Evolutionary conservation across 37 sponge, comb jelly and placozoan species (phyloP).

Genomic region (Oopsacas minuta): DNA sequence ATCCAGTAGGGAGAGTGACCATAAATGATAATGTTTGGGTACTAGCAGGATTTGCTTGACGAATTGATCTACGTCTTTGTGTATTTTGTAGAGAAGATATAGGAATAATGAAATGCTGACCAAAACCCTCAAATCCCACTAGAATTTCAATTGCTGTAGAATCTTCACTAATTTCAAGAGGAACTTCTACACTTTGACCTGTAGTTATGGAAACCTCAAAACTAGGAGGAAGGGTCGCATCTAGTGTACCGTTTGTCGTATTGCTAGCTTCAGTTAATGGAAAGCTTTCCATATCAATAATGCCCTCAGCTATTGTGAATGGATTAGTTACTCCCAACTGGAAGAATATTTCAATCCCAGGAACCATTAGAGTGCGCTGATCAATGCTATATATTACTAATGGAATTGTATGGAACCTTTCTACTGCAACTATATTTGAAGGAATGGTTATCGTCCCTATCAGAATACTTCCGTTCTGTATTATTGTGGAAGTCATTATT

Average conservation of each 20-base stretch:
- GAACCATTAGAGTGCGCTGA: neutral
- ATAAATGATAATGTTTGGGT: no score
- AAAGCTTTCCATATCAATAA: neutral
- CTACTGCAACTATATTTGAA: neutral
- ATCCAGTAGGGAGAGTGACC: neutral
- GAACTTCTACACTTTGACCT: neutral
- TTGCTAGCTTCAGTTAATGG: neutral
- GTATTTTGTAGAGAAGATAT: no score
- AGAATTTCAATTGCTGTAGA: neutral
- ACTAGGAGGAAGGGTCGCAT: neutral
- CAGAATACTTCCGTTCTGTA: neutral
- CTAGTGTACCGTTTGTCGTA: neutral
- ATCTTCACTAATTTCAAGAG: neutral
- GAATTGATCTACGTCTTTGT: no score
- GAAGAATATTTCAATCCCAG: neutral
- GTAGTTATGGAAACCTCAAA: neutral
- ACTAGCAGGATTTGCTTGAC: no score
- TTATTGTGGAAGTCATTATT: neutral
- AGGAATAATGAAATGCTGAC: neutral
- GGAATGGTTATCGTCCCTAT: neutral
- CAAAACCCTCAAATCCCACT: slow-evolving; percentile 1
- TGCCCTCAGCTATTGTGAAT: neutral
- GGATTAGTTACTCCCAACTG: neutral
- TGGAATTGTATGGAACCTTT: neutral
- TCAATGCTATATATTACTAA: neutral